Evolutionary conservation across 2,888 invertebrate genomes (phyloP), one percentile per base, ranked within the genome.

Genomic region (Agrypnus murinus): DNA sequence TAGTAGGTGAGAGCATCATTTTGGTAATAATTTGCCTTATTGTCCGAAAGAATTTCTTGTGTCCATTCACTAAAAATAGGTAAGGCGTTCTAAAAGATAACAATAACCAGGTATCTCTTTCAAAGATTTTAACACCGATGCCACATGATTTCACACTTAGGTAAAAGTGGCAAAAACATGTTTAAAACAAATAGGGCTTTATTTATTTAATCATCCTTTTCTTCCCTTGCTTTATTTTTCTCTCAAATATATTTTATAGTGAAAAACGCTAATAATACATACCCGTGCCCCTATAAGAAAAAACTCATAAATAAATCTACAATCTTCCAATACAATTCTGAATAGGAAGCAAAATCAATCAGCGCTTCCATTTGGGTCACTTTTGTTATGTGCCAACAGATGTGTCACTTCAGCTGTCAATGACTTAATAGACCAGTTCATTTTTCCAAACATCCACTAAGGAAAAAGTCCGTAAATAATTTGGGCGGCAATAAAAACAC

Each of bases 371-470:
- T 80, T 81, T 78, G 79, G 81, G 80, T 80, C 79, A 82, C 81
- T 81, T 81, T 82, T 82, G 81, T 82, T 77, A 77, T 77, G 74
- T 75, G 79, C 69, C 77, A 82, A 82, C 83, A 83, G 82, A 83
- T 83, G 82, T 81, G 80, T 83, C 82, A 82, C 80, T 81, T 81
- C 83, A 83, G 82, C 82, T 84, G 83, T 84, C 83, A 83, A 83
- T 82, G 81, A 75, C 73, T 69, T 65, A 78, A 79, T 75, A 58
- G 73, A 59, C 70, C 81, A 78, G 67, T 69, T 72, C 59, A 62
- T n/a, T n/a, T n/a, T 58, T 71, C 15, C 14, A 15, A 55, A 45
- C 7, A 6, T 38, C 36, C n/a, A 53, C 17, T 38, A 12, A 25
- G 7, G 10, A 15, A 17, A 17, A 48, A 43, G 50, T 45, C 25